These are phyloP conservation scores for Siniperca knerii DNA, from an alignment of 2,113 vertebrate genomes.

Conservation along the genomic window DNA sequence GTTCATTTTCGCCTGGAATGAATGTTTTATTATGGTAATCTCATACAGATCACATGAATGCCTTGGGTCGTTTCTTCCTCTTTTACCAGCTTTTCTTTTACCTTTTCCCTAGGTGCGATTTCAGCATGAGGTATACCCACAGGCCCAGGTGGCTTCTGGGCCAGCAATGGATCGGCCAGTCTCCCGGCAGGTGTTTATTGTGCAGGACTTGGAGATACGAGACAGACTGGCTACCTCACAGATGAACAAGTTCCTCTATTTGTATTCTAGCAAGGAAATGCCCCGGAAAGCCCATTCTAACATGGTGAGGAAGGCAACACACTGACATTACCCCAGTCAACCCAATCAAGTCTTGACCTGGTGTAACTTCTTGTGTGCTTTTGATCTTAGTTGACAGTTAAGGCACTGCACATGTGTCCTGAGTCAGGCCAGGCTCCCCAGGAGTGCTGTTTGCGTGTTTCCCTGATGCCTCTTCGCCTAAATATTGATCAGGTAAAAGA, in stretches of 20 bases:
- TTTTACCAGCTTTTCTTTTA: slow-evolving; percentile 12
- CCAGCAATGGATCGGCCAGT: slow-evolving; percentile 88
- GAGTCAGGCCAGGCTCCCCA: slow-evolving; percentile 93
- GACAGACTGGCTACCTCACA: slow-evolving; percentile 96
- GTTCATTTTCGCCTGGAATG: background rate
- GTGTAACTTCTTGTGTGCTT: slow-evolving; percentile 1
- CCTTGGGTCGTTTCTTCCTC: background rate
- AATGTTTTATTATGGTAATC: background rate
- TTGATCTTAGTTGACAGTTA: slow-evolving; percentile 89
- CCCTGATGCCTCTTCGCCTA: slow-evolving; percentile 96
- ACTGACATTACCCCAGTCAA: background rate
- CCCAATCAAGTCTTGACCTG: background rate
- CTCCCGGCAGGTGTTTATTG: slow-evolving; percentile 94
- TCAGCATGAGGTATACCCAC: slow-evolving; percentile 96
- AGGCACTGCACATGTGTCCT: slow-evolving; percentile 94
- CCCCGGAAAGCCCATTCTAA: slow-evolving; percentile 96
- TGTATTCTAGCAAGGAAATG: slow-evolving; percentile 97
- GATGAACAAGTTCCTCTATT: slow-evolving; percentile 99
- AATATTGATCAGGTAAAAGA: slow-evolving; percentile 95
- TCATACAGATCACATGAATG: background rate
- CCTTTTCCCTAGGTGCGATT: slow-evolving; percentile 89
- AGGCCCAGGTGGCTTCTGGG: slow-evolving; percentile 72
- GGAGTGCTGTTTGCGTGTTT: slow-evolving; percentile 95
- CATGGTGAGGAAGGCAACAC: slow-evolving; percentile 85
- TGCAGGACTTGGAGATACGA: slow-evolving; percentile 97